phyloP scores from a whole-genome alignment of 2,113 vertebrate genomes.

The Aphyosemion australe region DNA sequence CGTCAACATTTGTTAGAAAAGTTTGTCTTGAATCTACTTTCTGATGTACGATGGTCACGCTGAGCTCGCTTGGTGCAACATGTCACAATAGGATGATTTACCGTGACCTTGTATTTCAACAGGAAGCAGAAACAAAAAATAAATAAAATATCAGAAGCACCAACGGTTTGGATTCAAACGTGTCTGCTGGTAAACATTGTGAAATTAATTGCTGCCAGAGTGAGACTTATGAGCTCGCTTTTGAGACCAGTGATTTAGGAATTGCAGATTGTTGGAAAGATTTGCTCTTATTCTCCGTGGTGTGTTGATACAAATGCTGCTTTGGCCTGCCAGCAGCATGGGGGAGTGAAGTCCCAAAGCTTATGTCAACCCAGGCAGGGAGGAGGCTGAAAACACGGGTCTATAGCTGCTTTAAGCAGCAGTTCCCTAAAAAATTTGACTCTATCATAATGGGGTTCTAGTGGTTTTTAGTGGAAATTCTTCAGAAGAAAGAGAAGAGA shows the following conservation, averaged over 20 bases:
- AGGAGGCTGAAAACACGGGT: constrained; percentile 48
- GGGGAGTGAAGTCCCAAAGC: constrained; percentile 46
- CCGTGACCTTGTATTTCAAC: neutral
- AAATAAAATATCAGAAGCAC: neutral
- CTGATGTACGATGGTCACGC: constrained; percentile 3
- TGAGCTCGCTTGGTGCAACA: constrained; percentile 12
- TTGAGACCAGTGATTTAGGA: constrained; percentile 53
- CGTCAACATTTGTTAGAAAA: constrained; percentile 15
- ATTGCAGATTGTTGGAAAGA: constrained; percentile 41
- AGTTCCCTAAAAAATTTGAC: constrained; percentile 7
- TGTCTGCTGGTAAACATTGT: constrained; percentile 47
- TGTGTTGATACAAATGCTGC: constrained; percentile 28
- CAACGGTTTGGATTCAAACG: constrained; percentile 25
- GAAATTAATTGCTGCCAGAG: constrained; percentile 42
- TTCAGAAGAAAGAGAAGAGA: no score
- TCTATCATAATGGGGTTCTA: no score
- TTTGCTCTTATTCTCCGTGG: constrained; percentile 49
- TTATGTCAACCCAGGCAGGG: constrained; percentile 58
- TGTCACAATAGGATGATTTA: constrained; percentile 32
- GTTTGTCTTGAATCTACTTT: constrained; percentile 18
- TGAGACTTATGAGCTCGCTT: constrained; percentile 39
- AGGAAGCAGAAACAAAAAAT: constrained; percentile 21
- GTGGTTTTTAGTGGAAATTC: no score
- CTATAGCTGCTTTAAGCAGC: constrained; percentile 20
- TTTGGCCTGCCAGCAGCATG: constrained; percentile 38